Evolutionary conservation across 2,888 invertebrate species (phyloP).

Genomic region (Leptogaster cylindrica): DNA sequence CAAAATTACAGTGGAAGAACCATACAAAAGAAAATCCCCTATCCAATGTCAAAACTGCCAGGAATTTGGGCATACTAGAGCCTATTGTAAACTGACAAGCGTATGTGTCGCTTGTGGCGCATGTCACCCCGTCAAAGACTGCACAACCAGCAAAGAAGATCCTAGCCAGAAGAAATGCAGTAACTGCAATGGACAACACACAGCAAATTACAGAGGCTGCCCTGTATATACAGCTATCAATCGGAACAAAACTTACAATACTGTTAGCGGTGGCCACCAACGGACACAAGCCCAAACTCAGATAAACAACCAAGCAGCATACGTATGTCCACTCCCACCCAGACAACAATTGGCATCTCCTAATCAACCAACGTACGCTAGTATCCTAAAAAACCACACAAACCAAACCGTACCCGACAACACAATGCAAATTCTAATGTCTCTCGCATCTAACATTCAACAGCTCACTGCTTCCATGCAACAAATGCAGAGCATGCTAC

Average conservation of each 20-base stretch:
- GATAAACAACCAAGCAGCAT: background rate
- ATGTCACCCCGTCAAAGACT: background rate
- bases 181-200: background rate
- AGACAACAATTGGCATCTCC: background rate
- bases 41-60: constrained; percentile 8
- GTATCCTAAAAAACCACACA: background rate
- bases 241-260: background rate
- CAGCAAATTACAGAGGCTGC: background rate
- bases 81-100: background rate
- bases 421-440: background rate
- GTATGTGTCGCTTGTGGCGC: background rate
- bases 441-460: background rate
- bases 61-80: background rate
- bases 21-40: background rate
- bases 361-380: background rate
- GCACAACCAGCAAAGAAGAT: background rate
- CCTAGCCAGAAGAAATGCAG: background rate
- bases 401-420: background rate
- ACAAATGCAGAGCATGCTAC: background rate
- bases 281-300: background rate
- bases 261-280: background rate
- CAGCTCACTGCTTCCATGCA: background rate
- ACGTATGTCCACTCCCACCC: too few species aligned
- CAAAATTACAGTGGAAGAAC: background rate
- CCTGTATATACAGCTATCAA: background rate